These are phyloP conservation scores for Chionis minor DNA, from an alignment of 2,113 vertebrate species.

Conservation along the genomic window DNA sequence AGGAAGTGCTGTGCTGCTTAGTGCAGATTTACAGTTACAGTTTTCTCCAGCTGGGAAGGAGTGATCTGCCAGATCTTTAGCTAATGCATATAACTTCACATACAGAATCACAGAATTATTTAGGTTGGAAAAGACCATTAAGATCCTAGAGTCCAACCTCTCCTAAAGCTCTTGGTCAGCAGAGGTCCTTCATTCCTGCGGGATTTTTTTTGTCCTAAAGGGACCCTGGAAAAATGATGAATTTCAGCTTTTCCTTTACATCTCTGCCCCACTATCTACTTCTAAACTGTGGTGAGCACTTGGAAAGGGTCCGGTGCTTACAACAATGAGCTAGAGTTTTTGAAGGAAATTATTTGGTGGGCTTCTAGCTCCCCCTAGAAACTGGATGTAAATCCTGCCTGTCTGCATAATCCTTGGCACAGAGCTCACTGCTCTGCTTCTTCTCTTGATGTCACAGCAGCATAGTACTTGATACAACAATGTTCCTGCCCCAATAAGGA, in stretches of 20 bases:
- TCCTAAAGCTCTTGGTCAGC: not conserved
- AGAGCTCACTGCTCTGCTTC: not conserved
- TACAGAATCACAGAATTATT: not conserved
- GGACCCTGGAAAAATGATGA: not conserved
- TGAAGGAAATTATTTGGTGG: not conserved
- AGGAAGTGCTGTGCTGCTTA: not conserved
- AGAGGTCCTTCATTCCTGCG: not conserved
- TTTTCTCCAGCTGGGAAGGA: not conserved
- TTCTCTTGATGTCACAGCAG: not conserved
- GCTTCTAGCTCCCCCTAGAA: slow-evolving; percentile 62
- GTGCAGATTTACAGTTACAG: not conserved
- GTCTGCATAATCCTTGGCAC: rapidly evolving
- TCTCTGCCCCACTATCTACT: not conserved
- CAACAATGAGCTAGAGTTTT: not conserved
- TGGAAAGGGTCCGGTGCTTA: not conserved
- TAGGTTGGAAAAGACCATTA: not conserved
- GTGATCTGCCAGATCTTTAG: not conserved
- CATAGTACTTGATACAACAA: not conserved
- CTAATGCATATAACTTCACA: not conserved
- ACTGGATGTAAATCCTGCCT: not conserved
- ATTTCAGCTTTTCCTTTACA: not conserved
- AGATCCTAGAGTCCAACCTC: not conserved
- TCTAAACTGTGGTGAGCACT: not conserved
- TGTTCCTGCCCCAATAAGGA: not conserved
- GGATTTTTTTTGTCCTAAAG: not conserved